Conservation (phyloP, 92 coral and sea anemone species). For the Muricea muricata region DNA sequence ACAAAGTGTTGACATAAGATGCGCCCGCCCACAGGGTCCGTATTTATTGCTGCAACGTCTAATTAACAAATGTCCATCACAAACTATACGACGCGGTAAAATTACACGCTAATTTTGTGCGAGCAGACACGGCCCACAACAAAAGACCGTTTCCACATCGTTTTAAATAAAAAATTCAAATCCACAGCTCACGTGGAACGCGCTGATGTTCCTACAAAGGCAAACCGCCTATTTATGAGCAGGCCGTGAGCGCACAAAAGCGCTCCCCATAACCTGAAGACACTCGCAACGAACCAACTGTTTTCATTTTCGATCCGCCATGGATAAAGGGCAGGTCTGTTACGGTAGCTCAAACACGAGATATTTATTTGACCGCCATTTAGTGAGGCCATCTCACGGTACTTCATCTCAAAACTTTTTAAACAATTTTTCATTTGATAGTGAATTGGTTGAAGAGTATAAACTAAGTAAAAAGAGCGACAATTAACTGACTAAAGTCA, state of each 20-base stretch:
- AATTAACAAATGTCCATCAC: conserved; percentile 99
- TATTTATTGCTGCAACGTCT: conserved; percentile 97
- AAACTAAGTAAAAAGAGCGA: too few species aligned
- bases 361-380: not conserved
- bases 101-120: conserved; percentile 99
- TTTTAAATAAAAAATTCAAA: conserved; percentile 14
- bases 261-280: conserved; percentile 14
- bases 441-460: too few species aligned
- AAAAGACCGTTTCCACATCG: conserved; percentile 84
- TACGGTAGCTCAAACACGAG: not conserved
- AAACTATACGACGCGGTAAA: conserved; percentile 61
- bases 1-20: conserved; percentile 89
- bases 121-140: conserved; percentile 99
- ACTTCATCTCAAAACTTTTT: not conserved
- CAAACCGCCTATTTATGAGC: conserved; percentile 24
- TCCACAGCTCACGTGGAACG: not conserved
- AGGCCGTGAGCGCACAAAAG: not conserved
- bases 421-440: too few species aligned
- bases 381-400: not conserved
- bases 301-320: conserved; percentile 4
- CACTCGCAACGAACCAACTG: conserved; percentile 17
- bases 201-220: conserved; percentile 4
- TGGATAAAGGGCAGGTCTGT: not conserved
- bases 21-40: conserved; percentile 91
- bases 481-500: too few species aligned